Evolutionary conservation across 1,140 invertebrate genomes (phyloP).

Genomic region (Drosophila sp.): DNA sequence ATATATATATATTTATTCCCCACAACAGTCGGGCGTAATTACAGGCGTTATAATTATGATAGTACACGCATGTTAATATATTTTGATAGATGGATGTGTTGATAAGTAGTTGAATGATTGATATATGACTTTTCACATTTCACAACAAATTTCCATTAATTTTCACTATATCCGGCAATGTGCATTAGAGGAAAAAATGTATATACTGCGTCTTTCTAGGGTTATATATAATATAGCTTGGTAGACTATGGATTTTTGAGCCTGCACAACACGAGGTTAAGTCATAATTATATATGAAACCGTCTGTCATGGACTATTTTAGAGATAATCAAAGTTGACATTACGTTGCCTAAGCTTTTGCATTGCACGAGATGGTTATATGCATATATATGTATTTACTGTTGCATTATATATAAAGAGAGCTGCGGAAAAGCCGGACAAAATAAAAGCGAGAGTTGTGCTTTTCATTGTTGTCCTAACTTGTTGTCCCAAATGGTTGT

Average conservation of each 20-base stretch:
- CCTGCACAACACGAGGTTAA: conserved; percentile 53
- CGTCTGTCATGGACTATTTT: conserved; percentile 29
- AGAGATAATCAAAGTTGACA: conserved; percentile 72
- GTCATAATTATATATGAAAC: conserved; percentile 63
- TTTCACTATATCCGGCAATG: background rate
- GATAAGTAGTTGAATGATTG: conserved; percentile 50
- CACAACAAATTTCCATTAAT: conserved; percentile 3
- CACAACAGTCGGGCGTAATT: conserved; percentile 22
- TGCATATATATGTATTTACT: background rate
- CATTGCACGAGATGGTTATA: conserved; percentile 41
- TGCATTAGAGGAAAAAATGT: conserved; percentile 53
- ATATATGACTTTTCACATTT: conserved; percentile 20
- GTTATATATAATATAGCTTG: conserved; percentile 11
- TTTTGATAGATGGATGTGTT: conserved; percentile 65
- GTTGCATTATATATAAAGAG: background rate
- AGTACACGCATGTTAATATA: conserved; percentile 57
- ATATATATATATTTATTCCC: conserved; percentile 12
- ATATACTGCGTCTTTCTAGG: conserved; percentile 4
- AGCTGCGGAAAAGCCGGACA: background rate
- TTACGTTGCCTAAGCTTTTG: conserved; percentile 66
- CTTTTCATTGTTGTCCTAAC: background rate
- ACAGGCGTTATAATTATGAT: conserved; percentile 69
- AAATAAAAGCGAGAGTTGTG: conserved; percentile 69
- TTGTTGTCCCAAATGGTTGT: conserved; percentile 31
- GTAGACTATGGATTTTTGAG: conserved; percentile 66